Evolutionary conservation across 2,113 vertebrate genomes (phyloP).

Genomic region (Dipodomys spectabilis): DNA sequence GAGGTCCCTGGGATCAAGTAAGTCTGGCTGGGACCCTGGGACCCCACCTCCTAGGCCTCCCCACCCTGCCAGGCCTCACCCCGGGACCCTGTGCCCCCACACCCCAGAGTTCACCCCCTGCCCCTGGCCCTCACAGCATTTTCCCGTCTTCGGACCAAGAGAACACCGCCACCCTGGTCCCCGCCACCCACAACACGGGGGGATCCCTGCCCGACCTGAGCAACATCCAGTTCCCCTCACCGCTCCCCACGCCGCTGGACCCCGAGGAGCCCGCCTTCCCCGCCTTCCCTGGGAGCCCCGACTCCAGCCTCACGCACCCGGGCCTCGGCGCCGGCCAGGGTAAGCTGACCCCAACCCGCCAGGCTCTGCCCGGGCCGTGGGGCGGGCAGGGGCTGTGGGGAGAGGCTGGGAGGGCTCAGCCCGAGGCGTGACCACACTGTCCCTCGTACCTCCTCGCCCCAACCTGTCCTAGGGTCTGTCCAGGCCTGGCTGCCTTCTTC

Average conservation of each 20-base stretch:
- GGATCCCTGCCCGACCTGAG: constrained; percentile 98
- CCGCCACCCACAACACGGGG: constrained; percentile 94
- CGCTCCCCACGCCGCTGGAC: constrained; percentile 95
- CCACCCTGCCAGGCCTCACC: no score
- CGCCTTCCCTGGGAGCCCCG: constrained; percentile 91
- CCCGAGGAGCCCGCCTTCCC: constrained; percentile 95
- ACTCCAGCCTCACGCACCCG: constrained; percentile 95
- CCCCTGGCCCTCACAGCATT: constrained; percentile 87
- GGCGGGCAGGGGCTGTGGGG: no score
- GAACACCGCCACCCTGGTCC: constrained; percentile 91
- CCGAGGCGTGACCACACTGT: no score
- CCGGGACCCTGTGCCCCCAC: not conserved
- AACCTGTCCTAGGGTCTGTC: no score
- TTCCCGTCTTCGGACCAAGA: constrained; percentile 98
- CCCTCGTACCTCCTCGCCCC: no score
- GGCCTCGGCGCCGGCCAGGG: constrained; percentile 93
- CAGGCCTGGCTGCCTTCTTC: no score
- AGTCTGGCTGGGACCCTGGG: constrained; percentile 78
- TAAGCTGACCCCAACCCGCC: constrained; percentile 74
- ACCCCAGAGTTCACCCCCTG: constrained; percentile 11
- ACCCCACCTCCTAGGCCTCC: no score
- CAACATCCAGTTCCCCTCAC: constrained; percentile 98
- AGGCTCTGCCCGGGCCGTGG: no score
- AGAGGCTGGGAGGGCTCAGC: no score
- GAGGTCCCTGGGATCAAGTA: constrained; percentile 99